These are phyloP conservation scores for Dicroscelio sp. DNA, from an alignment of 2,888 invertebrate species.

Conservation along the genomic window DNA sequence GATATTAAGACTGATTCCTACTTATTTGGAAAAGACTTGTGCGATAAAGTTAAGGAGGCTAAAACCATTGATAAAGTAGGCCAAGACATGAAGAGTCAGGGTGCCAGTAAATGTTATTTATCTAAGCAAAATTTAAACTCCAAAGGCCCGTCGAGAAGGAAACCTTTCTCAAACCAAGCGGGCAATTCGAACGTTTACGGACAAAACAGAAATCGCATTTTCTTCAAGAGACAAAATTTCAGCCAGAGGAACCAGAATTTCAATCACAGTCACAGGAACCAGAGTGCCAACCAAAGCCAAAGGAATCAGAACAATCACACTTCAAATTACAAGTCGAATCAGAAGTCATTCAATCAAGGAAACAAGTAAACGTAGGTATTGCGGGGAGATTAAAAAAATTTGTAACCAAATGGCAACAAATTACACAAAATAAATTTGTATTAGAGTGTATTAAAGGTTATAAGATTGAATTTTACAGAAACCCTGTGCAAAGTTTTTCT, in stretches of 20 bases:
- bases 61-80: background rate
- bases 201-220: background rate
- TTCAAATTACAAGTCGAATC: too few relatives aligned
- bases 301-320: too few relatives aligned
- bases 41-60: background rate
- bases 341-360: background rate
- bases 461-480: background rate
- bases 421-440: conserved; percentile 1
- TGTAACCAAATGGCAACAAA: background rate
- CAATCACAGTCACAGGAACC: background rate
- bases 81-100: background rate
- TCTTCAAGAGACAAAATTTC: background rate
- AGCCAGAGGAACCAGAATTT: background rate
- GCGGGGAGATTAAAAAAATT: background rate
- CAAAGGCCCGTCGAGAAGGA: too few relatives aligned
- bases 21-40: background rate
- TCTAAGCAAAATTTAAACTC: too few relatives aligned
- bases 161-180: too few relatives aligned
- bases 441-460: conserved; percentile 1
- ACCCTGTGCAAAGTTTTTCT: background rate
- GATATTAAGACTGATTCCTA: background rate
- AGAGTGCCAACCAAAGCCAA: background rate
- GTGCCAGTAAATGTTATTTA: background rate
- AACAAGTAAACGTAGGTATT: conserved; percentile 25
- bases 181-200: background rate